Percentiles rank a stretch among this genome's conserved stretches.
phyloP scores from a whole-genome alignment of 2,888 invertebrate species.

The Ommatoiulus sabulosus region DNA sequence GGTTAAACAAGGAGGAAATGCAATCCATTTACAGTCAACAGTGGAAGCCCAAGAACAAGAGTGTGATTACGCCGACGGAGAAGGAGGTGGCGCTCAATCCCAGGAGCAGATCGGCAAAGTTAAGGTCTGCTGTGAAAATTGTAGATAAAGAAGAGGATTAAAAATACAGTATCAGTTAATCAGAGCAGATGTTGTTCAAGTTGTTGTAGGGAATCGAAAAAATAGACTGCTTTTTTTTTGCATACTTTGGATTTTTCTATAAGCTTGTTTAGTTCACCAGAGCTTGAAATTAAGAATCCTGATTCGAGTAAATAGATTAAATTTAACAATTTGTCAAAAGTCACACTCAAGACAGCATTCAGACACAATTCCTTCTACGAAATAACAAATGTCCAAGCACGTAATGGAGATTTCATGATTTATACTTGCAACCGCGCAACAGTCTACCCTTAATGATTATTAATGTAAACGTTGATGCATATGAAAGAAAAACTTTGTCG shows the following conservation, averaged over 20 bases:
- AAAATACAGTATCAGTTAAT: too few species aligned
- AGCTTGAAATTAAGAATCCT: too few species aligned
- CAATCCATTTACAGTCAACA: slow-evolving; percentile 74
- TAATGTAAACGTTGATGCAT: too few species aligned
- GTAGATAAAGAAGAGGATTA: background rate
- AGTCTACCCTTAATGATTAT: background rate
- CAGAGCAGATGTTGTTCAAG: too few species aligned
- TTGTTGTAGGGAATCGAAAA: too few species aligned
- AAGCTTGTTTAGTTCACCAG: too few species aligned
- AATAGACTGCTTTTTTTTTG: too few species aligned
- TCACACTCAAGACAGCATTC: background rate
- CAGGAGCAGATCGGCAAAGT: slow-evolving; percentile 87
- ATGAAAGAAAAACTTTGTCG: too few species aligned
- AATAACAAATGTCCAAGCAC: background rate
- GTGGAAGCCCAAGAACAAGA: slow-evolving; percentile 85
- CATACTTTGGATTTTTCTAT: too few species aligned
- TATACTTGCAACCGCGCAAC: background rate
- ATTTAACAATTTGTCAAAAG: background rate
- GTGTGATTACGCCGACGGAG: slow-evolving; percentile 79
- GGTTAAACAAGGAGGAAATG: slow-evolving; percentile 74
- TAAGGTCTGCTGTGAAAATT: slow-evolving; percentile 82
- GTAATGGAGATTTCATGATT: background rate
- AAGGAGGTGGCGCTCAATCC: slow-evolving; percentile 84
- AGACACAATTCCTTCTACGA: background rate
- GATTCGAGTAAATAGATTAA: too few species aligned